Evolutionary conservation across 2,797 vertebrate species (phyloP), one percentile per base, ranked within the genome.

Genomic region (Sitta carolinensis): DNA sequence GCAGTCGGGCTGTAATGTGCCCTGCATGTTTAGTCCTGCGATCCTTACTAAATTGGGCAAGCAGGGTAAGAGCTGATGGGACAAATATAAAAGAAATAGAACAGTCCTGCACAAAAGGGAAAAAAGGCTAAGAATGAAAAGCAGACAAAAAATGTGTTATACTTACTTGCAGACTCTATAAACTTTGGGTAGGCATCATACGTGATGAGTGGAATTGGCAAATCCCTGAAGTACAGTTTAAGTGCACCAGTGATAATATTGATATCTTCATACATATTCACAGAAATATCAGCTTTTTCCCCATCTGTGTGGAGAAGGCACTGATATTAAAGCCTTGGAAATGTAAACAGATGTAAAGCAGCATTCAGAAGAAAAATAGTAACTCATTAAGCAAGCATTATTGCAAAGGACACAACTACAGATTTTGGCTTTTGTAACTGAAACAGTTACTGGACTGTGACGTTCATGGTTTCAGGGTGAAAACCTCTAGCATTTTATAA

Each of bases 171-270:
- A 97, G 99, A 99, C 94, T 99, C 98, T 81, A 99, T 99, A 97
- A 99, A 99, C 97, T 98, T 98, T 69, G 99, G 99, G 97, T 99
- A 99, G 93, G 99, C 98, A 36, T 99, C 99, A 38, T 99, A 99
- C 0, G 99, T 99, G 97, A 99, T 99, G 96, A 99, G 97, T 70
- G 99, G 99, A 98, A 99, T 99, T 58, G 99, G 99, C 97, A 99
- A 98, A 97, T 99, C 99, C 98, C 99, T 98, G 98, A 99, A 99
- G 98, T 99, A 99, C 96, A 99, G 98, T 98, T 99, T 99, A 97
- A 99, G 98, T 32, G 99, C 99, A 72, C 99, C 99, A 45, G 99
- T 99, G 98, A 99, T 99, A 97, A 99, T 99, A 97, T 99, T 99
- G 98, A 99, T 99, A 98, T 99, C 99, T 99, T 99, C 99, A 98